Conservation (phyloP, 64 coral and sea anemone species). For the Platygyra sinensis region DNA sequence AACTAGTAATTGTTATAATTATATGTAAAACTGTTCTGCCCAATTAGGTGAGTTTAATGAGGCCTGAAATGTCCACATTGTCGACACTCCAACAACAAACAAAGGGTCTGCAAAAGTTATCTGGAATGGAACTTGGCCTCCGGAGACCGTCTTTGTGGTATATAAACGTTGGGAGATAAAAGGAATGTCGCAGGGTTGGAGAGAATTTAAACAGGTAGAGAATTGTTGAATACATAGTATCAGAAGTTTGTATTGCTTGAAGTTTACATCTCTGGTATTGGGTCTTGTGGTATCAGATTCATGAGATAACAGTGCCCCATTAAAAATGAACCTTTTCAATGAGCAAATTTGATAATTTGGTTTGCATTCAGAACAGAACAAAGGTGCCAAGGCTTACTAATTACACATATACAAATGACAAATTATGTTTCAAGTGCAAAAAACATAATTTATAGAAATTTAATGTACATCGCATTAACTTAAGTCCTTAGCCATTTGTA, state of each 20-base stretch:
- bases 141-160: not conserved
- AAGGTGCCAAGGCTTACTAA: too few species aligned
- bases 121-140: not conserved
- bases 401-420: too few species aligned
- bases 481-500: too few species aligned
- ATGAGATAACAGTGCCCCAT: too few species aligned
- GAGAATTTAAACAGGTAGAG: not conserved
- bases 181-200: not conserved
- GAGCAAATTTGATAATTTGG: too few species aligned
- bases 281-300: too few species aligned
- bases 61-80: slow-evolving; percentile 1
- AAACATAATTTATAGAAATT: too few species aligned
- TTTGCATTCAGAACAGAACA: too few species aligned
- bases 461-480: too few species aligned
- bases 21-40: not conserved
- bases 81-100: not conserved
- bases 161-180: not conserved
- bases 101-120: not conserved
- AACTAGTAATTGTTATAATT: not conserved
- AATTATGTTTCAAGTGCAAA: too few species aligned
- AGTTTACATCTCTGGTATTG: too few species aligned
- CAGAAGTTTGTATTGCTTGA: not conserved
- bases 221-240: not conserved
- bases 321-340: too few species aligned
- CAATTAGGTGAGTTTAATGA: slow-evolving; percentile 2